Evolutionary conservation across 2,113 vertebrate genomes (phyloP).

Genomic region (Lepus americanus): DNA sequence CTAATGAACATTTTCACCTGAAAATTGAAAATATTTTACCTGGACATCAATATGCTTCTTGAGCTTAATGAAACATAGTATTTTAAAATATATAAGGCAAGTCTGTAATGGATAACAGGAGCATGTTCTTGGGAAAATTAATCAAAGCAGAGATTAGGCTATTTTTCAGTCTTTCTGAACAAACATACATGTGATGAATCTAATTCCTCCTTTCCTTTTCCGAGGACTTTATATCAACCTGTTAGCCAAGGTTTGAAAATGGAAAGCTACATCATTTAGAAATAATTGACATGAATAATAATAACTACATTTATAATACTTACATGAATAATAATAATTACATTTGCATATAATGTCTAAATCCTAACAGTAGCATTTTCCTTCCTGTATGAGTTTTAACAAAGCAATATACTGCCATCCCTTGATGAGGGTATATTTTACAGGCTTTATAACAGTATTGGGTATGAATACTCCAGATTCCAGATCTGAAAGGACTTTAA

Average conservation of each 20-base stretch:
- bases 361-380: conserved; percentile 58
- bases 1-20: not conserved
- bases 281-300: not conserved
- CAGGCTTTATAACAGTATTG: not conserved
- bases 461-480: not conserved
- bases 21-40: not conserved
- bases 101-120: no score
- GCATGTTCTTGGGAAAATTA: conserved; percentile 33
- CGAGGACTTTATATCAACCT: not conserved
- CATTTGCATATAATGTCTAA: conserved; percentile 78
- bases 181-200: not conserved
- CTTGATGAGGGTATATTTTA: conserved; percentile 77
- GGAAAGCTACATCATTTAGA: conserved; percentile 64
- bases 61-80: not conserved
- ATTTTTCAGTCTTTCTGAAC: not conserved
- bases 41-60: not conserved
- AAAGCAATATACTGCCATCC: conserved; percentile 80
- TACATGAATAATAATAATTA: not conserved
- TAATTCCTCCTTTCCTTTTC: not conserved
- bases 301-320: no score
- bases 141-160: not conserved
- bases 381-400: not conserved
- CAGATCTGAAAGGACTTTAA: not conserved
- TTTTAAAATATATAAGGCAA: not conserved
- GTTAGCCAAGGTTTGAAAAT: conserved; percentile 32